Percentiles rank a stretch among this genome's conserved stretches.
Evolutionary conservation across 2,113 vertebrate genomes (phyloP).

Genomic region (Urocitellus parryii): DNA sequence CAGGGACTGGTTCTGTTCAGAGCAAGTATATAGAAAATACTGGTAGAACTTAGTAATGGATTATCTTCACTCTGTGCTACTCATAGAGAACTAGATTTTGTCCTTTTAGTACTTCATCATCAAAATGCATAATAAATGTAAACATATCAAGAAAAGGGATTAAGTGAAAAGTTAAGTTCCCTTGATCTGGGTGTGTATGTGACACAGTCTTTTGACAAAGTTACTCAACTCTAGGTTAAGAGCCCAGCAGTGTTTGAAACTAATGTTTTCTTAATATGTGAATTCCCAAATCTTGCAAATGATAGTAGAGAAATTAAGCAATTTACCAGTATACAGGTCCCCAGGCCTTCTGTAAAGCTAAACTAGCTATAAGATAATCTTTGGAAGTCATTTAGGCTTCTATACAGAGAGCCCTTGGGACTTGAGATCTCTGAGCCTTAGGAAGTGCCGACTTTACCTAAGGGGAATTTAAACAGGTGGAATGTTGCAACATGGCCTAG

Average conservation of each 20-base stretch:
- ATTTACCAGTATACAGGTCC: neutral
- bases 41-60: neutral
- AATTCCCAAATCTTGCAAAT: conserved; percentile 38
- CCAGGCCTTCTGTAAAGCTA: neutral
- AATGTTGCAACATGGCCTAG: rapidly evolving
- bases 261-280: neutral
- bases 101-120: neutral
- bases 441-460: neutral
- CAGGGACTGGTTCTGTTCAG: neutral
- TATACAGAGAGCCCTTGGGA: neutral
- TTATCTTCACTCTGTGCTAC: neutral
- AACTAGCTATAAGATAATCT: neutral
- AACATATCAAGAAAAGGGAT: neutral
- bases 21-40: neutral
- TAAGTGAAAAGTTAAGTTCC: neutral
- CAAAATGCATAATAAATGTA: neutral
- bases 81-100: neutral
- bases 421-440: neutral
- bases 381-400: neutral
- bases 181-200: neutral
- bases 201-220: neutral
- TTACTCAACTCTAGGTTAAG: neutral
- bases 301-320: neutral
- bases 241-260: neutral
- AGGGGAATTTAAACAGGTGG: neutral